A percentile compares a stretch with the other conserved stretches of the same genome.
phyloP scores from a whole-genome alignment of 2,888 invertebrate species.

The Dendrolimus houi region DNA sequence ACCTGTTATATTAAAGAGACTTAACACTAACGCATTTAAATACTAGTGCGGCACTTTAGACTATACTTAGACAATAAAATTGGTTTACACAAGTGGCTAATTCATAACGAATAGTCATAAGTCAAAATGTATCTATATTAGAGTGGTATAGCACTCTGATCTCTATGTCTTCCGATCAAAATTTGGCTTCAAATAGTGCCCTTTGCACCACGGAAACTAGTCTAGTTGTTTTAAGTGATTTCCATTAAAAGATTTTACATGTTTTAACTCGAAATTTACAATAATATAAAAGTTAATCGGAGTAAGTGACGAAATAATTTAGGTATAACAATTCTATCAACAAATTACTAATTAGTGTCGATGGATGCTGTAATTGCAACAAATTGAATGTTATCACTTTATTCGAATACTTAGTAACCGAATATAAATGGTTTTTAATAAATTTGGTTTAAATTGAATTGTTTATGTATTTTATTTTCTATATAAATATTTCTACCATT shows the following conservation, averaged over 20 bases:
- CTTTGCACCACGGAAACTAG: conserved; percentile 23
- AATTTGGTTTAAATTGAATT: conserved; percentile 33
- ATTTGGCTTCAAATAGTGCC: conserved; percentile 42
- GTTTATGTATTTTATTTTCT: conserved; percentile 7
- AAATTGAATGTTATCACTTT: conserved; percentile 66
- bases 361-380: conserved; percentile 40
- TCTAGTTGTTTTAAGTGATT: conserved; percentile 19
- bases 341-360: conserved; percentile 22
- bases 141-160: conserved; percentile 24
- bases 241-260: conserved; percentile 27
- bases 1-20: conserved; percentile 19
- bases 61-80: conserved; percentile 71
- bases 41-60: conserved; percentile 60
- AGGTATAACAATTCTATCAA: conserved; percentile 15
- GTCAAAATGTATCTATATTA: conserved; percentile 24
- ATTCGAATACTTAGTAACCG: conserved; percentile 38
- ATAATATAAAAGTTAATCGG: conserved; percentile 13
- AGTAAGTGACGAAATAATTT: conserved; percentile 15
- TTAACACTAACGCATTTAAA: conserved; percentile 31
- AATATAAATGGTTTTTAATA: conserved; percentile 70
- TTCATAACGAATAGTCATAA: conserved; percentile 16
- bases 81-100: conserved; percentile 43
- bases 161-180: conserved; percentile 57
- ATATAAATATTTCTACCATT: no score
- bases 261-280: conserved; percentile 16